phyloP scores from a whole-genome alignment of 2,113 vertebrate genomes.

The Engraulis encrasicolus region DNA sequence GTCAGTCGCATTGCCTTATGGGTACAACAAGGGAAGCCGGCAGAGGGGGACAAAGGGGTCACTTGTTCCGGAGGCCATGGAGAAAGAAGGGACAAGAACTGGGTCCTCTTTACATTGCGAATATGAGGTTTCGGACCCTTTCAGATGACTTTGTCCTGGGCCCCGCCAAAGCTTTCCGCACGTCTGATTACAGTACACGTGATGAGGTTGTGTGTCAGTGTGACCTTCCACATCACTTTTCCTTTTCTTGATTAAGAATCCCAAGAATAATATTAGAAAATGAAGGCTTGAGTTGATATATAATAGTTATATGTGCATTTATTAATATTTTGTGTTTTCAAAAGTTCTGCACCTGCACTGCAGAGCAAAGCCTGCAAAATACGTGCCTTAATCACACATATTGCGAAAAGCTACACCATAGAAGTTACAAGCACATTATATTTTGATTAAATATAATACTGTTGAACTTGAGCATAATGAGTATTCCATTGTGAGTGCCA shows the following conservation, averaged over 20 bases:
- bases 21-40: no score
- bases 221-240: constrained; percentile 24
- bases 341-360: no score
- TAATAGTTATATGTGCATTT: no score
- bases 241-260: not conserved
- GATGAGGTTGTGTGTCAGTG: not conserved
- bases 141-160: no score
- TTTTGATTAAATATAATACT: not conserved
- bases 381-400: not conserved
- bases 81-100: no score
- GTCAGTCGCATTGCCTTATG: not conserved
- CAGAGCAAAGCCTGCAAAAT: not conserved
- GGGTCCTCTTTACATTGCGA: no score
- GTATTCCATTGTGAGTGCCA: no score
- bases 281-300: not conserved
- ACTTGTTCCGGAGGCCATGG: no score
- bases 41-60: no score
- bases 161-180: no score
- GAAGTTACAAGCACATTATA: not conserved
- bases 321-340: not conserved
- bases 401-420: not conserved
- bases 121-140: no score
- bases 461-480: not conserved
- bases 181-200: no score
- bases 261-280: not conserved